Conservation (phyloP, 2,888 invertebrate genomes). For the Mamestra brassicae region DNA sequence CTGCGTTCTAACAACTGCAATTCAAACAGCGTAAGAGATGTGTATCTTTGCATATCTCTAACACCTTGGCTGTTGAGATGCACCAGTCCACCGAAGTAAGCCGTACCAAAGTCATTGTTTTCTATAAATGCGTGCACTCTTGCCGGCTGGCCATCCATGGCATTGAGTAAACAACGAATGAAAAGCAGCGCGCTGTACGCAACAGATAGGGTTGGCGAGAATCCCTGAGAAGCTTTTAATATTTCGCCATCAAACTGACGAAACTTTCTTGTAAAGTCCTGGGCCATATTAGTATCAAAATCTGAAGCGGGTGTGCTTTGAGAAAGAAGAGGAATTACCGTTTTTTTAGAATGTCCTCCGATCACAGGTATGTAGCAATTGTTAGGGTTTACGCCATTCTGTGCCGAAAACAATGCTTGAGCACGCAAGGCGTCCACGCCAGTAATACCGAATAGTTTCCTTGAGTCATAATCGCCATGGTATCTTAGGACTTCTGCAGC, state of each 20-base stretch:
- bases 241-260: constrained; percentile 92
- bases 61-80: constrained; percentile 74
- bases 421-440: constrained; percentile 94
- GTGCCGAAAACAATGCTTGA: constrained; percentile 93
- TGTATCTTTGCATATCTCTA: constrained; percentile 77
- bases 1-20: constrained; percentile 77
- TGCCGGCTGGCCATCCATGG: constrained; percentile 73
- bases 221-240: constrained; percentile 92
- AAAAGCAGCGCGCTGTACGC: constrained; percentile 92
- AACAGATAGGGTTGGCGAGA: constrained; percentile 91
- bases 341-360: constrained; percentile 94
- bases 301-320: constrained; percentile 91
- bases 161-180: constrained; percentile 90
- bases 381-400: constrained; percentile 91
- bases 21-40: constrained; percentile 75
- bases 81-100: constrained; percentile 79
- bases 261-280: constrained; percentile 78
- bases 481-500: constrained; percentile 83
- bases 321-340: constrained; percentile 95
- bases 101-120: constrained; percentile 84
- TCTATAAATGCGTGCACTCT: constrained; percentile 79
- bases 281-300: constrained; percentile 83
- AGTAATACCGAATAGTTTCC: constrained; percentile 94
- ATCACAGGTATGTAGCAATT: constrained; percentile 94
- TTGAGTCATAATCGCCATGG: constrained; percentile 90